Conservation (phyloP, 2,113 vertebrate species). For the Felis chaus region DNA sequence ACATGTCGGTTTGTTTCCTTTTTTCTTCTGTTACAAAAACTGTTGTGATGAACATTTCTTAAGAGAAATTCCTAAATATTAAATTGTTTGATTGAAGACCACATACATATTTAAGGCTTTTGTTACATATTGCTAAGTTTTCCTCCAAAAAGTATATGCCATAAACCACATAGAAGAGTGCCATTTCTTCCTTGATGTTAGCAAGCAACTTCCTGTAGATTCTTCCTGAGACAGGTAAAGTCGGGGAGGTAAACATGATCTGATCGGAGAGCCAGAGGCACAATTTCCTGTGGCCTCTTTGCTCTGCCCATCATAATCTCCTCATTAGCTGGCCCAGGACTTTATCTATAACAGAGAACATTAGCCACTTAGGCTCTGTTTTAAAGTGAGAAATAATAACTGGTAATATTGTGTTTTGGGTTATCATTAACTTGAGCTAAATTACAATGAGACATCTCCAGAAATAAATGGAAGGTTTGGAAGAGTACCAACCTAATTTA, state of each 20-base stretch:
- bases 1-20: not conserved
- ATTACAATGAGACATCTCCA: conserved; percentile 46
- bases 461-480: conserved; percentile 53
- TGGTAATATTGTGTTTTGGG: conserved; percentile 21
- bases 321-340: conserved; percentile 8
- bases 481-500: conserved; percentile 58
- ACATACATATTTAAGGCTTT: not conserved
- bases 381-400: conserved; percentile 57
- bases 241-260: conserved; percentile 39
- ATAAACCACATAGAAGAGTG: not conserved
- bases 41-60: conserved; percentile 24
- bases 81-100: not conserved
- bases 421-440: conserved; percentile 61
- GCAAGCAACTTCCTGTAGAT: conserved; percentile 51
- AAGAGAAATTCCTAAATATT: conserved; percentile 4
- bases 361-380: not conserved
- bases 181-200: not conserved
- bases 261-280: not conserved
- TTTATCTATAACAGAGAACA: conserved; percentile 21
- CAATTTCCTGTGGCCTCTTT: conserved; percentile 43
- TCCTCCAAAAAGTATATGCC: not conserved
- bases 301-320: not conserved
- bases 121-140: not conserved
- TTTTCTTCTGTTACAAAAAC: not conserved
- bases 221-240: conserved; percentile 26